Evolutionary conservation across 2,113 vertebrate species (phyloP), one percentile per base, ranked within the genome.

Genomic region (Nematolebias whitei): DNA sequence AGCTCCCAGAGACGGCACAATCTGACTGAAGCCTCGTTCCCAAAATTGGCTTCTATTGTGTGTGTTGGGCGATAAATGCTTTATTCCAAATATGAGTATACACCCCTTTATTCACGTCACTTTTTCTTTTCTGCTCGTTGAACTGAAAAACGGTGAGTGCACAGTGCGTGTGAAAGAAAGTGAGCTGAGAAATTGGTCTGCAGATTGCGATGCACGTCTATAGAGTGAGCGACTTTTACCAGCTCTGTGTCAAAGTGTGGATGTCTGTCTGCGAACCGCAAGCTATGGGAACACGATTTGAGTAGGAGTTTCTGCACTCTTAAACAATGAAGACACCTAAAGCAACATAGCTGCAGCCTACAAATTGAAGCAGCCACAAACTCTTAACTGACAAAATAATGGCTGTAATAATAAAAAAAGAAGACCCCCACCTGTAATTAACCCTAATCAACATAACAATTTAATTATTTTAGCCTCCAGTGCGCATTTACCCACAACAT

Each of bases 401-500:
- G 41, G 9, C 11, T 48, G 56, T 24, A 7, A 44, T 16, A 8
- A 22, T 16, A 48, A 68, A 70, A 74, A 71, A n/a, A 58, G 57
- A 19, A 53, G n/a, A n/a, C n/a, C 1, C 19, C 16, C n/a, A 26
- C 52, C 32, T 47, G 35, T 61, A 56, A 81, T 69, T 49, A 74
- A 60, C 16, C 38, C 45, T 40, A 45, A 63, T 70, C 63, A 76
- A 48, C 68, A 68, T 52, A 35, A 47, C 15, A 48, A 23, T 82
- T 47, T 56, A 43, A 75, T 78, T 49, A 71, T 68, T 66, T 69
- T 32, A 71, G 63, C 82, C 75, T 76, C 70, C 60, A 64, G 67
- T 79, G 75, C 52, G 60, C 75, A 51, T 78, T 83, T 84, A 82
- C 38, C 62, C 55, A 65, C 67, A 80, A 76, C 62, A 60, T 65